phyloP scores from a whole-genome alignment of 2,113 vertebrate species.

The Alosa alosa region DNA sequence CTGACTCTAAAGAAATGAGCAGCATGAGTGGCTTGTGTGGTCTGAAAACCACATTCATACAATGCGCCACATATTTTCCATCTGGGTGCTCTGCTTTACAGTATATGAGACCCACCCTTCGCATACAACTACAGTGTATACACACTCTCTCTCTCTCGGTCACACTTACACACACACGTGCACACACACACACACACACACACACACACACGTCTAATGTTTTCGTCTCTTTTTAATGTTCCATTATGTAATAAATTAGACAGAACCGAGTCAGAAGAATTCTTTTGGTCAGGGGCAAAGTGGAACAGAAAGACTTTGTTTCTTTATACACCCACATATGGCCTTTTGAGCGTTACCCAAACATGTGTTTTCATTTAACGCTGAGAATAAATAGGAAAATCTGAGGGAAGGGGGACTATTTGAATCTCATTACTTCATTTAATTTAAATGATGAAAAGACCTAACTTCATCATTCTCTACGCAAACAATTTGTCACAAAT shows the following conservation, averaged over 20 bases:
- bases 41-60: conserved; percentile 17
- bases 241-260: conserved; percentile 14
- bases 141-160: neutral
- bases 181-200: neutral
- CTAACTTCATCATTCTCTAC: conserved; percentile 23
- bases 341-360: conserved; percentile 23
- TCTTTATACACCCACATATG: conserved; percentile 31
- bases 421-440: conserved; percentile 40
- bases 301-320: conserved; percentile 14
- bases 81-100: neutral
- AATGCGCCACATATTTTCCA: conserved; percentile 4
- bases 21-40: neutral
- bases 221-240: neutral
- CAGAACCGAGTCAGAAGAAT: neutral
- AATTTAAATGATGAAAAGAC: conserved; percentile 22
- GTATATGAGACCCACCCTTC: conserved; percentile 14
- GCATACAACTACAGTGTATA: neutral
- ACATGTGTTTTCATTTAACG: conserved; percentile 49
- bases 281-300: conserved; percentile 20
- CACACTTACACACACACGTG: neutral
- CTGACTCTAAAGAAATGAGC: neutral
- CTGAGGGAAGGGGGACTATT: conserved; percentile 34
- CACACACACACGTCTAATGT: neutral
- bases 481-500: conserved; percentile 14
- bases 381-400: conserved; percentile 44